A percentile compares a stretch with the other conserved stretches of the same genome.
Evolutionary conservation across 2,888 invertebrate species (phyloP).

Genomic region (Clanis bilineata): DNA sequence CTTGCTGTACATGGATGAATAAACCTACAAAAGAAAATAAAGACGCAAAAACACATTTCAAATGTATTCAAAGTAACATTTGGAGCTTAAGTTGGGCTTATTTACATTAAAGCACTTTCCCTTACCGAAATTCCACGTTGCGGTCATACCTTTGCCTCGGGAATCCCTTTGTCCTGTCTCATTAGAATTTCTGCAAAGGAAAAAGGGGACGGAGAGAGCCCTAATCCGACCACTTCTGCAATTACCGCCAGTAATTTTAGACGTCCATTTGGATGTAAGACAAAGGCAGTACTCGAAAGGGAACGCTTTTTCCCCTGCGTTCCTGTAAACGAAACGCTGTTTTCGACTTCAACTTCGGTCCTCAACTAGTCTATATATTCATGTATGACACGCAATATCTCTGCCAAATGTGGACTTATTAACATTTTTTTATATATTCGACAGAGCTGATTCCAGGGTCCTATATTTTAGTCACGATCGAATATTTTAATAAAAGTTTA

Average conservation of each 20-base stretch:
- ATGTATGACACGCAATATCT: background rate
- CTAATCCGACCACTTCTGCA: background rate
- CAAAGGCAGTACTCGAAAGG: no score
- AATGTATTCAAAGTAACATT: background rate
- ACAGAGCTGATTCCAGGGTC: no score
- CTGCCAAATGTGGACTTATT: no score
- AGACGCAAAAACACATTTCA: background rate
- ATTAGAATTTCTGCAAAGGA: slow-evolving; percentile 22
- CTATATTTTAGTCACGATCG: no score
- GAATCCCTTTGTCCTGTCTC: slow-evolving; percentile 10
- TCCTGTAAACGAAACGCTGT: no score
- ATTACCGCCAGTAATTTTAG: background rate
- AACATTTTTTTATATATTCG: no score
- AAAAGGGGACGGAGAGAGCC: background rate
- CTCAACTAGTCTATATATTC: no score
- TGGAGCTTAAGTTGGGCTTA: background rate
- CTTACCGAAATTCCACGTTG: background rate
- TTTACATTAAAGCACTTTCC: slow-evolving; percentile 6
- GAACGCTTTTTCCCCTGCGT: no score
- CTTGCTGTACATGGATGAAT: background rate
- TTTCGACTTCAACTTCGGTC: no score
- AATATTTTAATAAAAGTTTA: no score
- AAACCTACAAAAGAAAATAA: background rate
- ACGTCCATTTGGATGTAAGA: background rate
- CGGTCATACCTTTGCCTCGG: background rate